Evolutionary conservation across 2,113 vertebrate species (phyloP).

Genomic region (Haemorhous mexicanus): DNA sequence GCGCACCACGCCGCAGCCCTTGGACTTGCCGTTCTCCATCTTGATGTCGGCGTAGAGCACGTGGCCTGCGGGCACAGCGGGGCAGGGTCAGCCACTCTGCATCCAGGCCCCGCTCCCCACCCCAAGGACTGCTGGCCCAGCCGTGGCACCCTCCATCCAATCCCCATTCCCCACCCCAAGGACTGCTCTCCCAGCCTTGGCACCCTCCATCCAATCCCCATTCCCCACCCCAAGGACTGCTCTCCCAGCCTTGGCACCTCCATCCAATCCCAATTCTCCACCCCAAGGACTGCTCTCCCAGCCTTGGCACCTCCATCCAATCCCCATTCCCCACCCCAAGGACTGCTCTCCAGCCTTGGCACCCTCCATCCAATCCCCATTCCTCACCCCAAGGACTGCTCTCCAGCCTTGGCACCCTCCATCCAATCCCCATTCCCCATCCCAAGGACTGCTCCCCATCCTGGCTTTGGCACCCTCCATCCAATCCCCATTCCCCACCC

Average conservation of each 20-base stretch:
- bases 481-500: no score
- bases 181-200: rapidly evolving
- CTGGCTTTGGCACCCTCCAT: no score
- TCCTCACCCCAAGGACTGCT: not conserved
- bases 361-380: not conserved
- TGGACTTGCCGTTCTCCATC: slow-evolving; percentile 98
- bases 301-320: not conserved
- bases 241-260: not conserved
- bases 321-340: not conserved
- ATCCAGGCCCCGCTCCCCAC: not conserved
- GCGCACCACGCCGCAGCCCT: slow-evolving; percentile 94
- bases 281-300: not conserved
- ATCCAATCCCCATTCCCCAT: rapidly evolving
- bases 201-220: not conserved
- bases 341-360: no score
- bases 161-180: rapidly evolving
- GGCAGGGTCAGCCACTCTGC: no score
- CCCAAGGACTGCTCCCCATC: not conserved
- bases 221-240: rapidly evolving
- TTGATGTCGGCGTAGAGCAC: slow-evolving; percentile 98
- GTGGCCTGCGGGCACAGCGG: slow-evolving; percentile 70
- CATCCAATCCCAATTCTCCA: rapidly evolving
- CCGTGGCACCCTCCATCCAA: no score
- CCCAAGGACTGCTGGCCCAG: not conserved
- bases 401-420: no score